A percentile compares a stretch with the other conserved stretches of the same genome.
phyloP scores from a whole-genome alignment of 2,888 invertebrate genomes.

The Ichneumon xanthorius region DNA sequence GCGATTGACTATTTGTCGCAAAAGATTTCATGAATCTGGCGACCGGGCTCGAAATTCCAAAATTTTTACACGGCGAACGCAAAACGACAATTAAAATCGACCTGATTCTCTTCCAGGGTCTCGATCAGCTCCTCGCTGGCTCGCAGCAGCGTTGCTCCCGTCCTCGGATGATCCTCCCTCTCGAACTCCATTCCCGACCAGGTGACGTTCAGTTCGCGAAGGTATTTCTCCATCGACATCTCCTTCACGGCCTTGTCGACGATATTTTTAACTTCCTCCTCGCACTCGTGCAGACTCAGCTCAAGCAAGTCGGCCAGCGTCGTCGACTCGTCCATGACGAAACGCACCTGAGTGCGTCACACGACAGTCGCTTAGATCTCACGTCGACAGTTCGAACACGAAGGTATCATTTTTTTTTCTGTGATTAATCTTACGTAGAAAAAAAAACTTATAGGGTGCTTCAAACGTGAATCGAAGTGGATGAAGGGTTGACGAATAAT shows the following conservation, averaged over 20 bases:
- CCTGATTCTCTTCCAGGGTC: constrained; percentile 98
- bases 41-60: not conserved
- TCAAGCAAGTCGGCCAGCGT: constrained; percentile 96
- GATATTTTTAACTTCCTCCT: constrained; percentile 98
- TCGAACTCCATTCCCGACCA: constrained; percentile 98
- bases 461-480: constrained; percentile 52
- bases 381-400: not conserved
- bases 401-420: constrained; percentile 8
- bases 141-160: constrained; percentile 93
- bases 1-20: not conserved
- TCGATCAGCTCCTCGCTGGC: constrained; percentile 98
- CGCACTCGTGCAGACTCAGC: constrained; percentile 97
- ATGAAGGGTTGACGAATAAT: constrained; percentile 53
- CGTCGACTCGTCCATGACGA: constrained; percentile 97
- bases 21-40: not conserved
- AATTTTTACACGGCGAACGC: not conserved
- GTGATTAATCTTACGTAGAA: constrained; percentile 27
- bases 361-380: constrained; percentile 54
- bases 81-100: constrained; percentile 76
- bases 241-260: constrained; percentile 99
- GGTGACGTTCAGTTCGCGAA: constrained; percentile 95
- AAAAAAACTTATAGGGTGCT: constrained; percentile 31
- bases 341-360: constrained; percentile 89
- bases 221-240: constrained; percentile 98
- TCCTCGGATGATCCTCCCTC: constrained; percentile 94